These are phyloP conservation scores for Sarcophaga rosellei DNA, from an alignment of 2,888 invertebrate genomes.

Conservation along the genomic window DNA sequence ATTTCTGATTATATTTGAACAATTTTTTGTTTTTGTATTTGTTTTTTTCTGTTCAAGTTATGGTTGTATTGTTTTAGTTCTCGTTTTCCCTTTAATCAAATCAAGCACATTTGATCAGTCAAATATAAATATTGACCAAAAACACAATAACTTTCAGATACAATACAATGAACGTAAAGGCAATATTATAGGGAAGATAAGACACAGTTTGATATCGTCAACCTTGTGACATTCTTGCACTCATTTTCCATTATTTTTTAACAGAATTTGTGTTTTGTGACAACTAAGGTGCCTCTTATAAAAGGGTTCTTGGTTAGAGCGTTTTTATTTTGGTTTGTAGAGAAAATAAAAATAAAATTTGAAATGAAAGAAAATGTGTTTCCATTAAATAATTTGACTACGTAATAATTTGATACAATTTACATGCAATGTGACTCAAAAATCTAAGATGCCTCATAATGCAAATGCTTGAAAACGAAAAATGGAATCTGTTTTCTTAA, in stretches of 20 bases:
- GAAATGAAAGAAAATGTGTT: not conserved
- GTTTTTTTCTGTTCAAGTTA: conserved; percentile 5
- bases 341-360: not conserved
- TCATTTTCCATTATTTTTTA: conserved; percentile 50
- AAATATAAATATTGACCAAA: conserved; percentile 35
- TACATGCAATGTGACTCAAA: too few species aligned
- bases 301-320: not conserved
- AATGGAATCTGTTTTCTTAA: too few species aligned
- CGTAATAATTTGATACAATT: too few species aligned
- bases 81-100: conserved; percentile 64
- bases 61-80: conserved; percentile 29
- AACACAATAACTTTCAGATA: conserved; percentile 32
- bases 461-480: too few species aligned
- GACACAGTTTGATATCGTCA: conserved; percentile 56
- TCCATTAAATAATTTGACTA: too few species aligned
- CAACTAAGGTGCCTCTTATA: not conserved
- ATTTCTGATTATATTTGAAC: conserved; percentile 43
- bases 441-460: too few species aligned
- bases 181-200: conserved; percentile 27
- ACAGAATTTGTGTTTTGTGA: conserved; percentile 20
- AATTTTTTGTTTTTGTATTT: not conserved
- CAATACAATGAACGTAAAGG: conserved; percentile 27
- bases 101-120: conserved; percentile 64
- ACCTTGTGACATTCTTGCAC: conserved; percentile 58
- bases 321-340: conserved; percentile 14